phyloP scores from a whole-genome alignment of 2,888 invertebrate species.

The Lutraria lutraria region DNA sequence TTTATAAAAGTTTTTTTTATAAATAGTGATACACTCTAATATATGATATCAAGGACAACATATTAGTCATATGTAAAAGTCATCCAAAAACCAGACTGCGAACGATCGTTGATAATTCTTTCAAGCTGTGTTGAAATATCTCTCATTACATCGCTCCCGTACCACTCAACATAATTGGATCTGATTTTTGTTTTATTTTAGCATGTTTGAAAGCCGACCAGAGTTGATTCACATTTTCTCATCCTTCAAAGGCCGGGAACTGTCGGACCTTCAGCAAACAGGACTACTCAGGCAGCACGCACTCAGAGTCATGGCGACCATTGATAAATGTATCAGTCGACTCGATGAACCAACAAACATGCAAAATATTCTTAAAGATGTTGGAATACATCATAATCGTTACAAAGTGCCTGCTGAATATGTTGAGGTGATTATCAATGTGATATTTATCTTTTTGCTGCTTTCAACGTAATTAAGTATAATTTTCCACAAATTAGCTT shows the following conservation, averaged over 20 bases:
- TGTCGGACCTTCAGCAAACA: conserved; percentile 87
- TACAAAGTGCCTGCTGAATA: conserved; percentile 88
- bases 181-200: conserved; percentile 73
- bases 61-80: no score
- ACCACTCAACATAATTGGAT: no score
- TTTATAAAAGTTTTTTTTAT: no score
- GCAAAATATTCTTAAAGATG: conserved; percentile 86
- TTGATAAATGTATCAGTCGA: conserved; percentile 88
- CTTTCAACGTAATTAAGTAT: neutral
- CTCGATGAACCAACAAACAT: conserved; percentile 87
- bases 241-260: conserved; percentile 87
- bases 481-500: no score
- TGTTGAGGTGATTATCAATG: conserved; percentile 87
- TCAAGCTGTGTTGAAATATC: no score
- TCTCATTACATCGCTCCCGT: no score
- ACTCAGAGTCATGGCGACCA: conserved; percentile 87
- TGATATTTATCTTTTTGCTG: neutral
- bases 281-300: conserved; percentile 87
- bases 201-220: conserved; percentile 88
- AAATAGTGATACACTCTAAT: no score
- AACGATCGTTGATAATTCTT: no score
- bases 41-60: no score
- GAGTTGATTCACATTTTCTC: conserved; percentile 88
- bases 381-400: conserved; percentile 87
- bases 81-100: no score